Conservation (phyloP, 2,888 invertebrate genomes). For the Alloplasta piceator region DNA sequence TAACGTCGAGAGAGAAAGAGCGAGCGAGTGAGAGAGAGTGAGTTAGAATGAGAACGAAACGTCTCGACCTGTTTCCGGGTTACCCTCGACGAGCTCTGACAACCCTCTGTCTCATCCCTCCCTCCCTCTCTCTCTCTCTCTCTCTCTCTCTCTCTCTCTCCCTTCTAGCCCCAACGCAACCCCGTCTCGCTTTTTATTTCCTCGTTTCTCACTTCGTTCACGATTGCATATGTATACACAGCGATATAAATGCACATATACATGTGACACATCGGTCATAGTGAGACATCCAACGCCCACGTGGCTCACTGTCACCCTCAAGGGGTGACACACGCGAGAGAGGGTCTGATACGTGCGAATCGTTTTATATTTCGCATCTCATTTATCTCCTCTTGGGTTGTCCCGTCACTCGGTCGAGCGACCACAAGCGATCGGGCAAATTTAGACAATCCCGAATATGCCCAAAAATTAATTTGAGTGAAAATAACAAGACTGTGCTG, state of each 20-base stretch:
- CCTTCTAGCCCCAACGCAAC: background rate
- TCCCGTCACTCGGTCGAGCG: conserved; percentile 19
- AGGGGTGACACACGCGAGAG: conserved; percentile 12
- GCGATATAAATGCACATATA: background rate
- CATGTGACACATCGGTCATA: conserved; percentile 4
- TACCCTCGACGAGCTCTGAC: conserved; percentile 33
- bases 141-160: conserved; percentile 5
- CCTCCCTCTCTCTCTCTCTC: conserved; percentile 18
- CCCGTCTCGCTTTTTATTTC: background rate
- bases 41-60: conserved; percentile 15
- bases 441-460: too few species aligned
- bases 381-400: conserved; percentile 48
- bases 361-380: conserved; percentile 61
- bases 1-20: conserved; percentile 18
- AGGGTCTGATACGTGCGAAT: conserved; percentile 37
- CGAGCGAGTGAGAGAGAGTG: background rate
- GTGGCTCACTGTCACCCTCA: conserved; percentile 1
- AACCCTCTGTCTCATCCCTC: background rate
- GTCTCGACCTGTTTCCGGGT: conserved; percentile 58
- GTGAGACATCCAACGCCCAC: background rate
- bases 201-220: background rate
- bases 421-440: background rate
- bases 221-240: background rate
- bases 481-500: too few species aligned
- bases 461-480: too few species aligned